phyloP scores from a whole-genome alignment of 2,113 vertebrate species.

The Nansenia antarctica region DNA sequence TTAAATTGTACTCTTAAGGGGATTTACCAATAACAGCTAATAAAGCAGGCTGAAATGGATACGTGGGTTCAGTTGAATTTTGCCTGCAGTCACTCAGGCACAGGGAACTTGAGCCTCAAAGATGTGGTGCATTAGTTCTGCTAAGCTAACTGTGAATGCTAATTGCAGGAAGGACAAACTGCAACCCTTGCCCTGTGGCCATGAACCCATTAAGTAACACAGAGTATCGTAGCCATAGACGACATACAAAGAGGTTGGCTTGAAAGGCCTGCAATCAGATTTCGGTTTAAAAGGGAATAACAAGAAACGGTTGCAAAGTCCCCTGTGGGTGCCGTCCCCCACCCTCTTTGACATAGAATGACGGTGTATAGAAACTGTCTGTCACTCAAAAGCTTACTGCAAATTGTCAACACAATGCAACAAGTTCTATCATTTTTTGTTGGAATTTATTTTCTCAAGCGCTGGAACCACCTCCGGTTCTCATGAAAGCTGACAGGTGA shows the following conservation, averaged over 20 bases:
- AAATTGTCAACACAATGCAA: slow-evolving; percentile 52
- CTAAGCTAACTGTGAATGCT: slow-evolving; percentile 90
- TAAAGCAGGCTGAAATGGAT: slow-evolving; percentile 71
- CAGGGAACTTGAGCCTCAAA: slow-evolving; percentile 87
- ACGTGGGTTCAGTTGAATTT: slow-evolving; percentile 57
- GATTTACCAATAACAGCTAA: slow-evolving; percentile 45
- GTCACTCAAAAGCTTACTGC: slow-evolving; percentile 49
- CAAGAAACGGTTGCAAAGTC: slow-evolving; percentile 42
- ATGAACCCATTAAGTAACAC: slow-evolving; percentile 73
- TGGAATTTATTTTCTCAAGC: slow-evolving; percentile 40
- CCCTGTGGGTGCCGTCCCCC: slow-evolving; percentile 26
- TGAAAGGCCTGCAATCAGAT: slow-evolving; percentile 62
- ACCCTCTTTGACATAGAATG: slow-evolving; percentile 32
- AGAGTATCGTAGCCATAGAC: slow-evolving; percentile 55
- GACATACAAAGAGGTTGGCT: slow-evolving; percentile 67
- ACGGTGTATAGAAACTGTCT: slow-evolving; percentile 38
- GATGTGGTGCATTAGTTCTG: slow-evolving; percentile 89
- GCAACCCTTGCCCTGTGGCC: slow-evolving; percentile 73
- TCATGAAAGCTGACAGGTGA: slow-evolving; percentile 48
- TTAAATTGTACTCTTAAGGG: slow-evolving; percentile 42
- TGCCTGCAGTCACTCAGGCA: slow-evolving; percentile 62
- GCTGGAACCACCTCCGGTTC: slow-evolving; percentile 27
- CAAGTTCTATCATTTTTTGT: slow-evolving; percentile 49
- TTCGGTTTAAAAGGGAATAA: slow-evolving; percentile 62
- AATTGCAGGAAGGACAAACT: slow-evolving; percentile 90